A percentile compares a stretch with the other conserved stretches of the same genome.
phyloP scores from a whole-genome alignment of 2,797 vertebrate species.

The Carduelis carduelis region DNA sequence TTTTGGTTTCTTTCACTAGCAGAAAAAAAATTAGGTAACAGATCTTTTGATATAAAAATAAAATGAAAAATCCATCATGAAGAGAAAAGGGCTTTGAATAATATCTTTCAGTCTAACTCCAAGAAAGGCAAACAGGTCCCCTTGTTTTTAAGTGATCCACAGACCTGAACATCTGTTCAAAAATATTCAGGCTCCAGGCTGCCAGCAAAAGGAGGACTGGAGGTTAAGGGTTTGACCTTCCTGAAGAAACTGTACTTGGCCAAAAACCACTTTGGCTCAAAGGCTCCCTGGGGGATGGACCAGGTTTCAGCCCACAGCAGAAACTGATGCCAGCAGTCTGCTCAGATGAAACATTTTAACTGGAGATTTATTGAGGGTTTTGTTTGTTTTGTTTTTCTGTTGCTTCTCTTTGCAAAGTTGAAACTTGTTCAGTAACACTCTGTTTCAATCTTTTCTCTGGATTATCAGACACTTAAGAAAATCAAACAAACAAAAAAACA shows the following conservation, averaged over 20 bases:
- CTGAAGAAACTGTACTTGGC: constrained; percentile 1
- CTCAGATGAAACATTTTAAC: not conserved
- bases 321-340: not conserved
- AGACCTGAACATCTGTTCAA: not conserved
- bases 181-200: not conserved
- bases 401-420: not conserved
- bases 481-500: not conserved
- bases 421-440: not conserved
- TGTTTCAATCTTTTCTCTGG: not conserved
- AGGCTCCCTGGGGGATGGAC: not conserved
- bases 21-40: not conserved
- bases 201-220: not conserved
- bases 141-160: not conserved
- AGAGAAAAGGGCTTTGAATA: not conserved
- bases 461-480: not conserved
- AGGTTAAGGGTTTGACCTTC: constrained; percentile 5
- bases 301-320: not conserved
- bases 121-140: not conserved
- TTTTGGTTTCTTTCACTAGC: not conserved
- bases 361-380: not conserved
- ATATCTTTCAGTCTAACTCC: not conserved
- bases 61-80: not conserved
- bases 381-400: not conserved
- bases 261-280: not conserved
- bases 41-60: not conserved